These are phyloP conservation scores for Serripes groenlandicus DNA, from an alignment of 2,888 invertebrate species.

Conservation along the genomic window DNA sequence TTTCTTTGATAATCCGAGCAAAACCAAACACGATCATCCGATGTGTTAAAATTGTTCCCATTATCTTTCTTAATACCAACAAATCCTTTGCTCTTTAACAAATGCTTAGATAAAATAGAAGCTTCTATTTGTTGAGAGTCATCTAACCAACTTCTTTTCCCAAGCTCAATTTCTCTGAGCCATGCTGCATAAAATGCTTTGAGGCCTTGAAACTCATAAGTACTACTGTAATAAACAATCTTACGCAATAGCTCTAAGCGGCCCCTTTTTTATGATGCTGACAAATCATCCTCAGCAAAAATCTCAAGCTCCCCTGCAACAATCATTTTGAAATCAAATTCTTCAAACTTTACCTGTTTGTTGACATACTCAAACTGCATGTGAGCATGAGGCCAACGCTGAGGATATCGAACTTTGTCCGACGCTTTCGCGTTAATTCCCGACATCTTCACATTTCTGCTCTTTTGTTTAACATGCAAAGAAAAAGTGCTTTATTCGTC, in stretches of 20 bases:
- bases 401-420: background rate
- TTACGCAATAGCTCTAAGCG: constrained; percentile 3
- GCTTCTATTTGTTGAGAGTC: background rate
- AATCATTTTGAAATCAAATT: constrained; percentile 14
- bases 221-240: constrained; percentile 10
- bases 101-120: too few relatives aligned
- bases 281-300: background rate
- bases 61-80: background rate
- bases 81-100: background rate
- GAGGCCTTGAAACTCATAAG: constrained; percentile 1
- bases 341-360: constrained; percentile 6
- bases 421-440: constrained; percentile 18
- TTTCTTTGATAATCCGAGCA: constrained; percentile 3
- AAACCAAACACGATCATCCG: background rate
- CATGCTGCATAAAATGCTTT: constrained; percentile 27
- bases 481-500: constrained; percentile 2
- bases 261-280: background rate
- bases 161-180: constrained; percentile 13
- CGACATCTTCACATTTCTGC: background rate
- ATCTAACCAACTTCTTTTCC: background rate
- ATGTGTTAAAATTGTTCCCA: background rate
- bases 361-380: constrained; percentile 9
- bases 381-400: background rate
- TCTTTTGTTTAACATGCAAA: background rate
- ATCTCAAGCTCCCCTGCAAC: constrained; percentile 7